Conservation (phyloP, 2,888 invertebrate genomes). For the Eristalis tenax region DNA sequence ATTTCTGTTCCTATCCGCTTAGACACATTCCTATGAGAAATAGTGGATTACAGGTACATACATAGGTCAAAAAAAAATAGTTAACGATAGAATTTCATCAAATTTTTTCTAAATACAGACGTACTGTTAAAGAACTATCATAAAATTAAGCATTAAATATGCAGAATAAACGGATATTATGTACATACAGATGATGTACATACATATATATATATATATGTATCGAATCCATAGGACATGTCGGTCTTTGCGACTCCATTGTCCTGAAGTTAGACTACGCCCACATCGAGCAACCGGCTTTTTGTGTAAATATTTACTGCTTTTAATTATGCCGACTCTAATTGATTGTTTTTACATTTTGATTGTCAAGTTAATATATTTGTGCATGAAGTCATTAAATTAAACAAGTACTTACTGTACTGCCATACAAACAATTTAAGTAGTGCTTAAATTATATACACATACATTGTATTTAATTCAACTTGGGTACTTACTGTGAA, state of each 20-base stretch:
- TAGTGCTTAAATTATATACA: not conserved
- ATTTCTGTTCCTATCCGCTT: not conserved
- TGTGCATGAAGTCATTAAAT: not conserved
- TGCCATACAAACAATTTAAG: not conserved
- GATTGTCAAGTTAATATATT: not conserved
- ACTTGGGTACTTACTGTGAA: not conserved
- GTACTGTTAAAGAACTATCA: not conserved
- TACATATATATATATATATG: too few species aligned
- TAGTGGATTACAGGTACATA: not conserved
- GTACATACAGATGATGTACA: too few species aligned
- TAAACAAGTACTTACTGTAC: not conserved
- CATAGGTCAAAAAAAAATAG: too few species aligned
- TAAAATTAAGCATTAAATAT: too few species aligned
- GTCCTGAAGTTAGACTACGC: constrained; percentile 58
- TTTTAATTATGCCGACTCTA: not conserved
- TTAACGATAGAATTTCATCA: too few species aligned
- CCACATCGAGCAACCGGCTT: constrained; percentile 63
- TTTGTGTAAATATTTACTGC: constrained; percentile 50
- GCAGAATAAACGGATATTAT: too few species aligned
- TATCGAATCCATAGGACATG: not conserved
- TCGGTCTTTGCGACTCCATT: constrained; percentile 37
- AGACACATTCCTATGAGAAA: not conserved
- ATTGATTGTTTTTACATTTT: not conserved
- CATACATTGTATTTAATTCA: not conserved
- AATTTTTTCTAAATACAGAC: not conserved